phyloP scores from a whole-genome alignment of 2,797 vertebrate species.

The Manis javanica region DNA sequence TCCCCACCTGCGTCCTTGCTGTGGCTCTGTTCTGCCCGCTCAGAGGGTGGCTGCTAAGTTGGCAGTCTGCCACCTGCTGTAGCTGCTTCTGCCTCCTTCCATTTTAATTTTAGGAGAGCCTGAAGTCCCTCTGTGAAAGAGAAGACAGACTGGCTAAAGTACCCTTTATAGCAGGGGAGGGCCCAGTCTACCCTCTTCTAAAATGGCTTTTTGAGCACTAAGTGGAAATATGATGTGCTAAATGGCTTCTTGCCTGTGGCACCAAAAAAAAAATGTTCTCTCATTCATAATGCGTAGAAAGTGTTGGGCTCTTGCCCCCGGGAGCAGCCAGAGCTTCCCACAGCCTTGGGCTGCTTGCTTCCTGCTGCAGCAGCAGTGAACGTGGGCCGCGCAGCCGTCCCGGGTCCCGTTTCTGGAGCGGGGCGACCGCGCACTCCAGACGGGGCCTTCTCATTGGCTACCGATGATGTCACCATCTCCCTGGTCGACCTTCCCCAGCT shows the following conservation, averaged over 20 bases:
- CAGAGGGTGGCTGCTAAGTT: neutral
- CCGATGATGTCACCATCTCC: neutral
- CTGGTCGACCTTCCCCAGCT: neutral
- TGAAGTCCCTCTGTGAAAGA: neutral
- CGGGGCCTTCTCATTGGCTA: conserved; percentile 63
- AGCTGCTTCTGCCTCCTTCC: neutral
- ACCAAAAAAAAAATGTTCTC: neutral
- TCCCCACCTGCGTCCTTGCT: neutral
- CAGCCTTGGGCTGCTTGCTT: neutral
- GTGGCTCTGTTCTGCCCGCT: neutral
- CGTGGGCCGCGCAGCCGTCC: neutral
- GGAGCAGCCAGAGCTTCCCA: neutral
- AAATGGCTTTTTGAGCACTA: neutral
- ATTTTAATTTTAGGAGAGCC: neutral
- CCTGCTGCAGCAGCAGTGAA: neutral
- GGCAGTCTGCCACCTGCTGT: neutral
- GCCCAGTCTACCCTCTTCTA: neutral
- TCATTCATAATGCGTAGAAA: neutral
- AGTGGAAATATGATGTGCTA: neutral
- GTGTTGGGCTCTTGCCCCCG: neutral
- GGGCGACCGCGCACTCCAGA: neutral
- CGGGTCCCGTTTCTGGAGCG: neutral
- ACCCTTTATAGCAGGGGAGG: neutral
- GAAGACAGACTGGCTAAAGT: neutral
- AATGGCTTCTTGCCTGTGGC: neutral